Percentiles rank a stretch among this genome's conserved stretches.
Evolutionary conservation across 2,888 invertebrate species (phyloP).

Genomic region (Temnothorax rugatulus): DNA sequence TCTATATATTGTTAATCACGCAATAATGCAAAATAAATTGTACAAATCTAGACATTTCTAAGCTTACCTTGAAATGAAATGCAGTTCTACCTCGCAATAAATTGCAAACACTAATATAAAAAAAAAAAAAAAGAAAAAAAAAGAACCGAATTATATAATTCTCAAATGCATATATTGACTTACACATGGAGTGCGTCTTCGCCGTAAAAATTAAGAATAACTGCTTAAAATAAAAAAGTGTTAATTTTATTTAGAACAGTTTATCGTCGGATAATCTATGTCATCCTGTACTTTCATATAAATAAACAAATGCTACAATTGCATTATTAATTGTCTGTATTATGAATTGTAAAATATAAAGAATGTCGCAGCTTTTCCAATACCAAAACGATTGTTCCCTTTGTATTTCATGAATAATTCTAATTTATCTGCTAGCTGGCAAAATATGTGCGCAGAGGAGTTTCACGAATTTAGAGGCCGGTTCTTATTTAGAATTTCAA

Average conservation of each 20-base stretch:
- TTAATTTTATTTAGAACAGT: background rate
- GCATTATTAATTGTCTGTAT: background rate
- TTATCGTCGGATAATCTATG: background rate
- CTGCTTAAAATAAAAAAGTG: constrained; percentile 2
- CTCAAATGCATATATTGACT: constrained; percentile 33
- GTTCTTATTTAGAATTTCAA: constrained; percentile 53
- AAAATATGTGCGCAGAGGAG: background rate
- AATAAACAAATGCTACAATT: background rate
- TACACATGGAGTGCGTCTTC: constrained; percentile 10
- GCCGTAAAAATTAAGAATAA: constrained; percentile 27
- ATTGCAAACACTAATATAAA: constrained; percentile 55
- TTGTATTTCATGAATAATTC: background rate
- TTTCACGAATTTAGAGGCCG: background rate
- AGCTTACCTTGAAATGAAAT: constrained; percentile 62
- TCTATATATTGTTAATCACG: background rate
- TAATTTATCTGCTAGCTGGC: background rate
- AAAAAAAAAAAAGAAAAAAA: background rate
- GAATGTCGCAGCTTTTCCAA: background rate
- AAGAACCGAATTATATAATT: constrained; percentile 50
- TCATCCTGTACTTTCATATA: background rate
- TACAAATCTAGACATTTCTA: constrained; percentile 22
- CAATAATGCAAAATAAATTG: background rate
- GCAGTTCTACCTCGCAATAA: constrained; percentile 51
- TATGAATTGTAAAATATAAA: constrained; percentile 14
- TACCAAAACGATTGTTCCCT: background rate